Percentiles rank a stretch among this genome's conserved stretches.
These are phyloP conservation scores for Lepus europaeus DNA, from an alignment of 2,113 vertebrate genomes.

Conservation along the genomic window DNA sequence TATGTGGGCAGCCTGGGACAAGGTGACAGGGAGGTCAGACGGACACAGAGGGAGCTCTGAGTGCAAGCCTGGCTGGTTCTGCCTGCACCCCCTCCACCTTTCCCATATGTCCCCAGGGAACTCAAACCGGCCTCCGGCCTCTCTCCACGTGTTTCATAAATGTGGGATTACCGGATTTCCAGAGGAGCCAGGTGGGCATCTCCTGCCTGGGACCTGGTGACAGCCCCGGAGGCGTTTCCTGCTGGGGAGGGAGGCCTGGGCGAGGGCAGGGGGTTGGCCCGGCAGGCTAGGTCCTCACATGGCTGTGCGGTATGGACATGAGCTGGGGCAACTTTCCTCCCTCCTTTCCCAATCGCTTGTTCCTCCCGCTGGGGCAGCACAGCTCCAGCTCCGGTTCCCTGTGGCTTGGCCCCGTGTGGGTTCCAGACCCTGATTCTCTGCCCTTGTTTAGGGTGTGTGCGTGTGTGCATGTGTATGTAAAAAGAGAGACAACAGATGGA, in stretches of 20 bases:
- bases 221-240: conserved; percentile 49
- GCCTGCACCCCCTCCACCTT: background rate
- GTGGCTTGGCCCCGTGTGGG: background rate
- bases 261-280: background rate
- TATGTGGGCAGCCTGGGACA: background rate
- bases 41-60: background rate
- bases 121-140: conserved; percentile 59
- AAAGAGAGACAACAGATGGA: background rate
- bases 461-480: background rate
- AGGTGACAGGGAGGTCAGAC: background rate
- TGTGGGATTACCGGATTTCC: conserved; percentile 80
- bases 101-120: conserved; percentile 6
- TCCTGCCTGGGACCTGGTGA: conserved; percentile 61
- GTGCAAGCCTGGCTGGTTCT: background rate
- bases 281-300: background rate
- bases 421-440: conserved; percentile 6
- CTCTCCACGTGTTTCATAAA: conserved; percentile 82
- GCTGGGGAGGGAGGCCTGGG: background rate
- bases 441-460: conserved; percentile 36
- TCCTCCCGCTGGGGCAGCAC: background rate
- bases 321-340: background rate
- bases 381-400: conserved; percentile 9
- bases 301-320: background rate
- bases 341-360: background rate
- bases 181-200: conserved; percentile 74